Percentiles rank a stretch among this genome's conserved stretches.
Evolutionary conservation across 2,797 vertebrate species (phyloP).

Genomic region (Triplophysa yarkandensis): DNA sequence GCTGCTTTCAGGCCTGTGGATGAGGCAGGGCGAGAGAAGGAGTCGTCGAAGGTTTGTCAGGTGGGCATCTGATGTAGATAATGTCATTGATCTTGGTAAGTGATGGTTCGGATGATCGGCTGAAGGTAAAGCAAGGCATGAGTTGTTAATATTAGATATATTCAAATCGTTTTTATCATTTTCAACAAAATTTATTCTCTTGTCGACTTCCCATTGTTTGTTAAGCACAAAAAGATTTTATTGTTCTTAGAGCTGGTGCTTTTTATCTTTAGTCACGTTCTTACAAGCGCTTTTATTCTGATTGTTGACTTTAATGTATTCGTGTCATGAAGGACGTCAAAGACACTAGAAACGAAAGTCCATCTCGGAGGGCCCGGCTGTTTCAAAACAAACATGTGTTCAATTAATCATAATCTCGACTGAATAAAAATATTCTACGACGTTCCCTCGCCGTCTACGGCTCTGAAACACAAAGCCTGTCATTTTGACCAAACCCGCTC

Average conservation of each 20-base stretch:
- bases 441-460: slow-evolving; percentile 29
- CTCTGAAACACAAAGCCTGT: slow-evolving; percentile 26
- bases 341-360: slow-evolving; percentile 40
- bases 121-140: too few species aligned
- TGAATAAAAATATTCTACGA: slow-evolving; percentile 29
- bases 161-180: too few species aligned
- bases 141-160: too few species aligned
- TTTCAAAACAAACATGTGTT: slow-evolving; percentile 57
- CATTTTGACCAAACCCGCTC: slow-evolving; percentile 48
- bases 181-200: neutral
- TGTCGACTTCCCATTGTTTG: neutral
- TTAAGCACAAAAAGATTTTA: slow-evolving; percentile 6
- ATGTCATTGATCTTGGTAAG: neutral
- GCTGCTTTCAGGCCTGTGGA: slow-evolving; percentile 29
- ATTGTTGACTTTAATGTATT: slow-evolving; percentile 45
- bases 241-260: slow-evolving; percentile 24
- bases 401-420: slow-evolving; percentile 55
- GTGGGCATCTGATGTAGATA: neutral
- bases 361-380: slow-evolving; percentile 43
- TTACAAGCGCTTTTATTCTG: slow-evolving; percentile 26
- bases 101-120: neutral
- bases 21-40: slow-evolving; percentile 10
- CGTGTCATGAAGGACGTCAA: slow-evolving; percentile 28
- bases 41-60: neutral
- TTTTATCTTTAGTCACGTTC: slow-evolving; percentile 36